A percentile compares a stretch with the other conserved stretches of the same genome.
These are phyloP conservation scores for Lichenostomus cassidix DNA, from an alignment of 2,113 vertebrate genomes.

Conservation along the genomic window DNA sequence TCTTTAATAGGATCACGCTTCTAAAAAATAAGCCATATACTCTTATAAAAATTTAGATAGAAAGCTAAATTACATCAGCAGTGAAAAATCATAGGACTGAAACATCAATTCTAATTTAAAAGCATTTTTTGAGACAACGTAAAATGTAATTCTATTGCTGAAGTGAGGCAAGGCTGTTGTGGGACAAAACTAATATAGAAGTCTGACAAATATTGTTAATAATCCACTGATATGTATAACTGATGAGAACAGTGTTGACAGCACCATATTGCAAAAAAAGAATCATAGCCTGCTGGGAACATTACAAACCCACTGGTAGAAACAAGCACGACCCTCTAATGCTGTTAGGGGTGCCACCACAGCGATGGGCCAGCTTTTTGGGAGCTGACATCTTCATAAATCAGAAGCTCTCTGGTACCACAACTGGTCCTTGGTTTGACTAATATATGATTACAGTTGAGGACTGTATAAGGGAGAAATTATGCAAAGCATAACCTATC, in stretches of 20 bases:
- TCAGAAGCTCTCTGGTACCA: slow-evolving; percentile 27
- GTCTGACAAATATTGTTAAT: slow-evolving; percentile 87
- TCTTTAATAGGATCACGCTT: background rate
- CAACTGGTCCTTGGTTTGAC: background rate
- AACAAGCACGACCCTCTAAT: slow-evolving; percentile 69
- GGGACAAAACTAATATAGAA: slow-evolving; percentile 84
- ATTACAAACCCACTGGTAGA: slow-evolving; percentile 71
- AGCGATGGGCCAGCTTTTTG: background rate
- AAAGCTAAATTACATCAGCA: slow-evolving; percentile 70
- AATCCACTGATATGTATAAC: slow-evolving; percentile 79
- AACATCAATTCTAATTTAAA: slow-evolving; percentile 77
- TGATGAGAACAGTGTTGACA: slow-evolving; percentile 85
- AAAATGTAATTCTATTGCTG: slow-evolving; percentile 72
- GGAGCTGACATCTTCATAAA: slow-evolving; percentile 49
- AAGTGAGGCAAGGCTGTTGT: slow-evolving; percentile 60
- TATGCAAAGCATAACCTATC: background rate
- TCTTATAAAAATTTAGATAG: slow-evolving; percentile 65
- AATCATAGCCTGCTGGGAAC: slow-evolving; percentile 76
- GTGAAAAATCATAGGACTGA: slow-evolving; percentile 66
- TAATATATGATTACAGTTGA: background rate
- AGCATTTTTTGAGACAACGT: slow-evolving; percentile 70
- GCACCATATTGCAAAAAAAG: slow-evolving; percentile 80
- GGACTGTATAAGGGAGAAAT: background rate
- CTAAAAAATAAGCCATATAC: slow-evolving; percentile 34
- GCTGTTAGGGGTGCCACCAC: slow-evolving; percentile 73